Conservation (phyloP, 2,113 vertebrate species). For the Nerophis lumbriciformis region DNA sequence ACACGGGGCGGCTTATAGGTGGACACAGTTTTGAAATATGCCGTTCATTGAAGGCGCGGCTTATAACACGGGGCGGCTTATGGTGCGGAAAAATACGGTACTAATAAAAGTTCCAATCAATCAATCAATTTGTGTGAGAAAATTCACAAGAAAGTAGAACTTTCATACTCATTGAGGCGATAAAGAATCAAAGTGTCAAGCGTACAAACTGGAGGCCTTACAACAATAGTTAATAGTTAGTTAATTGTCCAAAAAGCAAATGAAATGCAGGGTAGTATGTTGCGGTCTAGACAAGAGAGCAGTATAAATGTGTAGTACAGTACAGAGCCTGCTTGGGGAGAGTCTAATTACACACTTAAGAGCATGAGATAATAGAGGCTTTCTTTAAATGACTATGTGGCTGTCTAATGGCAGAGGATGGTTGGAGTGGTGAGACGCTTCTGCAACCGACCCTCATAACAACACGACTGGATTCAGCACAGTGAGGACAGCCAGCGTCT, state of each 20-base stretch:
- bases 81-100: too few species aligned
- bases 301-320: constrained; percentile 50
- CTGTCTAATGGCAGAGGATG: constrained; percentile 54
- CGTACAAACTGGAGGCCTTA: constrained; percentile 12
- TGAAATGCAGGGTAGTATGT: constrained; percentile 37
- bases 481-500: constrained; percentile 15
- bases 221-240: constrained; percentile 29
- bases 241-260: constrained; percentile 31
- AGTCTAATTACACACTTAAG: constrained; percentile 65
- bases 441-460: constrained; percentile 7
- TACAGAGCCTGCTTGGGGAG: constrained; percentile 58
- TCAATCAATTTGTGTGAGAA: too few species aligned
- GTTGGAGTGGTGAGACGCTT: constrained; percentile 20
- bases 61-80: too few species aligned
- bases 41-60: too few species aligned
- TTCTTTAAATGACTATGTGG: constrained; percentile 39
- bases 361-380: constrained; percentile 57
- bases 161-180: constrained; percentile 4
- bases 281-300: constrained; percentile 42
- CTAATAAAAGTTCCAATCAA: too few species aligned
- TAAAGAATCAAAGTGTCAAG: neutral
- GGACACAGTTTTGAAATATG: too few species aligned
- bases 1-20: too few species aligned
- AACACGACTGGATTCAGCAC: constrained; percentile 1
- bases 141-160: constrained; percentile 3